phyloP scores from a whole-genome alignment of 2,888 invertebrate species.

The Melanostoma scalare region DNA sequence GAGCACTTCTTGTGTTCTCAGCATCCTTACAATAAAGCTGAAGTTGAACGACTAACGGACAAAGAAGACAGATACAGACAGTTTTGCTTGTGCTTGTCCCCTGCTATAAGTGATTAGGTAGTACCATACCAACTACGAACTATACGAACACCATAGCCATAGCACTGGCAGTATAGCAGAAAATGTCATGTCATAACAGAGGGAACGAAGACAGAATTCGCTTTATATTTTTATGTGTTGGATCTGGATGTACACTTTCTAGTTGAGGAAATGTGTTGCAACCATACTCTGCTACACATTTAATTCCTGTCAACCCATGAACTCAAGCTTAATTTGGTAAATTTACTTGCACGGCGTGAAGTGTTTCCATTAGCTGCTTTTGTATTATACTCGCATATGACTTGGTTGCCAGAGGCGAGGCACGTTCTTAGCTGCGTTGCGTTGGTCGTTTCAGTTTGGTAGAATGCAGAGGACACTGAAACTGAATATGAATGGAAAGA shows the following conservation, averaged over 20 bases:
- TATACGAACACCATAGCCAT: no score
- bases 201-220: no score
- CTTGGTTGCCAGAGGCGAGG: constrained; percentile 59
- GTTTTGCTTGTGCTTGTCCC: constrained; percentile 12
- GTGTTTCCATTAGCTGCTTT: constrained; percentile 56
- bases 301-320: constrained; percentile 69
- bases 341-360: constrained; percentile 64
- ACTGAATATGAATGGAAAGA: constrained; percentile 27
- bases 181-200: no score
- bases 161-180: no score
- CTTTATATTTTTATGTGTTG: no score
- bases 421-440: constrained; percentile 49
- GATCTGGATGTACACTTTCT: no score
- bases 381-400: constrained; percentile 36
- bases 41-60: neutral
- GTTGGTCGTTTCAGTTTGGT: constrained; percentile 22
- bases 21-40: neutral
- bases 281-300: constrained; percentile 13
- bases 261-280: neutral
- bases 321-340: constrained; percentile 66
- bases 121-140: no score
- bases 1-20: neutral
- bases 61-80: neutral
- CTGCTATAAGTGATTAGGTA: no score
- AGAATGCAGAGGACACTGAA: constrained; percentile 46